Evolutionary conservation across 2,888 invertebrate species (phyloP), one percentile per base, ranked within the genome.

Genomic region (Melanargia galathea): DNA sequence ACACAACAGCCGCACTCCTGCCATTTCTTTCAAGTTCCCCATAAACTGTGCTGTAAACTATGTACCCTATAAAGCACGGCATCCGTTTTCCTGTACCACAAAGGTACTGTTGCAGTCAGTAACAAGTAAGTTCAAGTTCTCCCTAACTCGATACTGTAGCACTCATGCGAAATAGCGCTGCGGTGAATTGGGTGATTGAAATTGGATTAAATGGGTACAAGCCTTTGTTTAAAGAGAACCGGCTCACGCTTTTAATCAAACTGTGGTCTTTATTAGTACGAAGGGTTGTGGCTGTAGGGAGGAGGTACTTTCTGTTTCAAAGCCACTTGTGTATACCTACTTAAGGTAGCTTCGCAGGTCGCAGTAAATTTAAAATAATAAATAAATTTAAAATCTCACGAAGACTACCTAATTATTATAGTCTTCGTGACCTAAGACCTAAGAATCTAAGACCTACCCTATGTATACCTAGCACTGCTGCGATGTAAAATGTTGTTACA

Each of bases 101-200:
- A 38, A 55, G 22, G 30, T 49, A 55, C 35, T 51, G 30, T 4
- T 43, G 57, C 20, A 57, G 56, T 30, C 40, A 18, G 51, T 20
- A 33, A 52, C 35, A 18, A 13, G 52, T 20, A 18, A 51, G 26
- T 52, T 60, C 35, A 62, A 62, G 40, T 62, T 57, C 52, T 60
- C 56, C 43, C 43, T 64, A 67, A 64, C 57, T 67, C 62, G 60
- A 67, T 67, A 64, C 60, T 62, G 43, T 60, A 60, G 62, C 60
- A 64, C 64, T 67, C 62, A 38, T 45, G 55, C 52, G 45, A 49
- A 64, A 57, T 60, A 57, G 59, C 51, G 22, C 33, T 35, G 45
- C 30, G 40, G 43, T 38, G 20, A 60, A 45, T 49, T 43, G 30
- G 30, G 60, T 59, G 61, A 54, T 55, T 51, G 55, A 56, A 66